Conservation (phyloP, 1,140 invertebrate species). For the Rhopalosiphum maidis region DNA sequence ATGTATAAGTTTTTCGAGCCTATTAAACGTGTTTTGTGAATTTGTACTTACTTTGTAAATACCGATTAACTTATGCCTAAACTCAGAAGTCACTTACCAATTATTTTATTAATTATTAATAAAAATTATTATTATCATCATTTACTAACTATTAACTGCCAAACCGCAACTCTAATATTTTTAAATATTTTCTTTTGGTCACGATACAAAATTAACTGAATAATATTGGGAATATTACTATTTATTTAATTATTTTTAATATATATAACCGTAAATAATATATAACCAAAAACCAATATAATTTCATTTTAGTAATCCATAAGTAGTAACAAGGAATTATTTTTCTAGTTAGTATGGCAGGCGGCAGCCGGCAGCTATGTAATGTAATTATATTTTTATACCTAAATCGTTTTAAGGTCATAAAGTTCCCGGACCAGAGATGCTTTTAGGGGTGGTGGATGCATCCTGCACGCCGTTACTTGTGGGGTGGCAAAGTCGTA, state of each 20-base stretch:
- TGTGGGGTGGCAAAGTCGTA: not conserved
- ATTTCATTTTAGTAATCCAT: not conserved
- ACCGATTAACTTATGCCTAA: not conserved
- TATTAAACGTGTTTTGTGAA: not conserved
- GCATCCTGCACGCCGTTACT: not conserved
- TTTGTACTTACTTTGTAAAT: not conserved
- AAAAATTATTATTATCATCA: too few relatives aligned
- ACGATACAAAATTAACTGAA: too few relatives aligned
- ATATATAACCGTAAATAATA: not conserved
- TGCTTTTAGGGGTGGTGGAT: not conserved
- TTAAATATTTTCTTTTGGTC: too few relatives aligned
- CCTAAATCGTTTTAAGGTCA: constrained; percentile 1
- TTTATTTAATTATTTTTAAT: not conserved
- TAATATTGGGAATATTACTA: not conserved
- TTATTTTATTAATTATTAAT: too few relatives aligned
- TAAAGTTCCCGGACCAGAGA: constrained; percentile 4
- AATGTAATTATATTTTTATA: constrained; percentile 15
- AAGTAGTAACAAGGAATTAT: not conserved
- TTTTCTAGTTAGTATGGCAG: not conserved
- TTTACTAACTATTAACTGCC: too few relatives aligned
- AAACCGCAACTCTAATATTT: too few relatives aligned
- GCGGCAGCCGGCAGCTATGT: not conserved
- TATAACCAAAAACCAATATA: not conserved
- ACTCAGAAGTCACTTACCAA: too few relatives aligned
- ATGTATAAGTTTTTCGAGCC: not conserved